Evolutionary conservation across 2,888 invertebrate genomes (phyloP).

Genomic region (Habroteleia sp.): DNA sequence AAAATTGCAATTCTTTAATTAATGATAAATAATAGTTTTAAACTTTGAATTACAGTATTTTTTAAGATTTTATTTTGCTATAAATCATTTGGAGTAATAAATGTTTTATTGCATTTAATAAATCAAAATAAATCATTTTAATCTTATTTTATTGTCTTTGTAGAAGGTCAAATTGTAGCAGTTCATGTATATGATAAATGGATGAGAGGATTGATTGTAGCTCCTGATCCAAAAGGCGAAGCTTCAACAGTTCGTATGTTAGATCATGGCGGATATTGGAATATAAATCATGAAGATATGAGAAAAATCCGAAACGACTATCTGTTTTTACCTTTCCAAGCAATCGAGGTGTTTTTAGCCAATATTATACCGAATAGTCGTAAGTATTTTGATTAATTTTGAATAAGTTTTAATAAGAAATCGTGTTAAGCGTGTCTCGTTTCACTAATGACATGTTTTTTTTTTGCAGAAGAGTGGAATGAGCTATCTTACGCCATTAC

Average conservation of each 20-base stretch:
- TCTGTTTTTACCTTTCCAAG: constrained; percentile 93
- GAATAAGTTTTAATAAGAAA: no score
- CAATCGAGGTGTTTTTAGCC: constrained; percentile 96
- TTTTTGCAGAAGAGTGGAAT: constrained; percentile 84
- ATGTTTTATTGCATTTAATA: no score
- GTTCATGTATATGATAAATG: constrained; percentile 92
- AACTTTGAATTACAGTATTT: no score
- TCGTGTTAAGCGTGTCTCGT: no score
- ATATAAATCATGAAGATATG: constrained; percentile 88
- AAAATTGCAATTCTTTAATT: no score
- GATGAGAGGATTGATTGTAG: constrained; percentile 81
- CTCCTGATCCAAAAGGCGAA: constrained; percentile 85
- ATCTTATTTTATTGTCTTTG: no score
- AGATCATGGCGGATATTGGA: constrained; percentile 97
- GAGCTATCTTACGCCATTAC: constrained; percentile 89
- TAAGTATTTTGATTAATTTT: constrained; percentile 73
- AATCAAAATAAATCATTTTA: no score
- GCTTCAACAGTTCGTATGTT: constrained; percentile 92
- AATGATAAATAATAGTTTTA: no score
- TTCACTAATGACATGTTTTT: no score
- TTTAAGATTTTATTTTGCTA: no score
- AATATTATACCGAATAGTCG: constrained; percentile 91
- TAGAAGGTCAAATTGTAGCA: constrained; percentile 93
- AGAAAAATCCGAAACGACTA: constrained; percentile 97
- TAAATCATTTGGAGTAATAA: no score